A percentile compares a stretch with the other conserved stretches of the same genome.
Conservation (phyloP, 2,113 vertebrate species). For the Crotophaga sulcirostris region DNA sequence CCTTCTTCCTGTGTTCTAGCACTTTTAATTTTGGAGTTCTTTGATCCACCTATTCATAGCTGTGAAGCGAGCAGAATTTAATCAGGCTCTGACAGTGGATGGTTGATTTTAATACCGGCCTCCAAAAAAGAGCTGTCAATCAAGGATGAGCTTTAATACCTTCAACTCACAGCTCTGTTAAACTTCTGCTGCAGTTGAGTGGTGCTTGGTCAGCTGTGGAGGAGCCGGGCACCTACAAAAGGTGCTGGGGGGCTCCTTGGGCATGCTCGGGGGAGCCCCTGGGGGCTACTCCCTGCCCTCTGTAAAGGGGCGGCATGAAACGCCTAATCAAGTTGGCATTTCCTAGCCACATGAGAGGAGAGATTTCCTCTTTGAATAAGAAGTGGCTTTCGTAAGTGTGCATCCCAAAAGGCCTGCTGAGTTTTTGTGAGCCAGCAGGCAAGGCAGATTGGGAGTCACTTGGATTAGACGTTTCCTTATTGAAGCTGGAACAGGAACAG, state of each 20-base stretch:
- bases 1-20: background rate
- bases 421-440: background rate
- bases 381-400: background rate
- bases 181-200: background rate
- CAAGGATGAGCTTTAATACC: slow-evolving; percentile 32
- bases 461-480: background rate
- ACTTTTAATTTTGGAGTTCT: slow-evolving; percentile 39
- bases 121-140: slow-evolving; percentile 39
- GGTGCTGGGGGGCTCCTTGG: background rate
- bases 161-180: background rate
- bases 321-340: background rate
- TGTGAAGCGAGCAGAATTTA: slow-evolving; percentile 52
- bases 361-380: background rate
- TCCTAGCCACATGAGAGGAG: background rate
- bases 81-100: slow-evolving; percentile 15
- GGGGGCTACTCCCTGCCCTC: background rate
- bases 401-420: slow-evolving; percentile 8
- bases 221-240: background rate
- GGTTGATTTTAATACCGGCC: background rate
- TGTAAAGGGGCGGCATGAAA: background rate
- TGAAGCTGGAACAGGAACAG: background rate
- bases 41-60: slow-evolving; percentile 55
- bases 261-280: accelerated
- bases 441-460: background rate
- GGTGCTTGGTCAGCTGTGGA: slow-evolving; percentile 18